These are phyloP conservation scores for Callinectes sapidus DNA, from an alignment of 2,888 invertebrate genomes.

Conservation along the genomic window DNA sequence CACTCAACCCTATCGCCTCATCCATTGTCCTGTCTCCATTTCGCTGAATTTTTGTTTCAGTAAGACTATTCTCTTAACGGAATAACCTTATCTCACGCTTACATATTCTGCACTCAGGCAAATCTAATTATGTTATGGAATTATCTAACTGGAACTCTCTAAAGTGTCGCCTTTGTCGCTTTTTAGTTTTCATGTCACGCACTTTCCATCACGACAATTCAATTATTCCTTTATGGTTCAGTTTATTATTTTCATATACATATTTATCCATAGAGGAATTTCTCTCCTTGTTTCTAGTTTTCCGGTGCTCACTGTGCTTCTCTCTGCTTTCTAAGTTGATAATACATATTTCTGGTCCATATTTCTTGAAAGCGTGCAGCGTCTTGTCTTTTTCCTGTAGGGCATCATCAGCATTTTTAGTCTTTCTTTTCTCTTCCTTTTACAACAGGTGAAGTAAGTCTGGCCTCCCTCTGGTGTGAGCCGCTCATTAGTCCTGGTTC, in stretches of 20 bases:
- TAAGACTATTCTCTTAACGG: not conserved
- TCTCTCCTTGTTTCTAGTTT: not conserved
- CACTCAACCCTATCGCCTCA: too few relatives aligned
- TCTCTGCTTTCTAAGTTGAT: not conserved
- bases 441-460: not conserved
- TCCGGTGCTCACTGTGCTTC: not conserved
- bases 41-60: not conserved
- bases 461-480: not conserved
- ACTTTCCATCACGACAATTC: not conserved
- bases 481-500: not conserved
- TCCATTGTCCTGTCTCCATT: too few relatives aligned
- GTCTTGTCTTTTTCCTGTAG: not conserved
- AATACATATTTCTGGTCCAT: not conserved
- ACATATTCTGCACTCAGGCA: not conserved
- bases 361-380: not conserved
- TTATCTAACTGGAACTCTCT: not conserved
- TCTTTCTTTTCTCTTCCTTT: not conserved
- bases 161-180: not conserved
- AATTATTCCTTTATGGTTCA: not conserved
- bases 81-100: not conserved
- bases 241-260: not conserved
- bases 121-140: not conserved
- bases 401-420: not conserved
- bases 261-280: not conserved
- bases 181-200: not conserved